Percentiles rank a stretch among this genome's conserved stretches.
phyloP scores from a whole-genome alignment of 1,140 invertebrate species.

The Apis laboriosa region DNA sequence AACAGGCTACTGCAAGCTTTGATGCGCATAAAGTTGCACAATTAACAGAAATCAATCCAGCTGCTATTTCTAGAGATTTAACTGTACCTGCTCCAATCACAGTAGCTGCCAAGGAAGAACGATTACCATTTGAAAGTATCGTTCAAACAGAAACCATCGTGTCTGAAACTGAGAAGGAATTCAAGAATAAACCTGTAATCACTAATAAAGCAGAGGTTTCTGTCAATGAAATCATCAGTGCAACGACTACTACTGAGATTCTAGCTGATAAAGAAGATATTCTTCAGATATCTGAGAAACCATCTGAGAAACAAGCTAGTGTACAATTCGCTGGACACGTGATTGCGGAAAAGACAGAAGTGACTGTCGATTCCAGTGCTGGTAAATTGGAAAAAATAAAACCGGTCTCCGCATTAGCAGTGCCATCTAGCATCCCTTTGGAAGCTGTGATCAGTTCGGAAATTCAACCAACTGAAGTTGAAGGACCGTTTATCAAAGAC shows the following conservation, averaged over 20 bases:
- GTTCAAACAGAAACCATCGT: conserved; percentile 79
- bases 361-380: conserved; percentile 72
- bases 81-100: conserved; percentile 59
- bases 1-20: conserved; percentile 74
- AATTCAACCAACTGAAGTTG: conserved; percentile 72
- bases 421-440: conserved; percentile 70
- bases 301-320: conserved; percentile 70
- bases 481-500: conserved; percentile 68
- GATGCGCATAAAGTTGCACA: conserved; percentile 79
- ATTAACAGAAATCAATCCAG: conserved; percentile 75
- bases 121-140: conserved; percentile 80
- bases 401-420: conserved; percentile 67
- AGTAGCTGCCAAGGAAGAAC: conserved; percentile 76
- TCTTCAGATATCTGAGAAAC: conserved; percentile 70
- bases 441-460: conserved; percentile 72
- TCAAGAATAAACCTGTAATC: conserved; percentile 70
- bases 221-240: conserved; percentile 77
- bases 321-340: conserved; percentile 75
- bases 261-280: conserved; percentile 80
- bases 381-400: conserved; percentile 71
- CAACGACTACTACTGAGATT: conserved; percentile 78
- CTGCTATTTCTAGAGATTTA: conserved; percentile 72
- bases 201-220: conserved; percentile 75
- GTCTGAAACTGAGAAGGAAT: conserved; percentile 80
- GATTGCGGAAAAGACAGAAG: conserved; percentile 79